Evolutionary conservation across 1,140 invertebrate genomes (phyloP).

Genomic region (Proctacanthus coquilletti): DNA sequence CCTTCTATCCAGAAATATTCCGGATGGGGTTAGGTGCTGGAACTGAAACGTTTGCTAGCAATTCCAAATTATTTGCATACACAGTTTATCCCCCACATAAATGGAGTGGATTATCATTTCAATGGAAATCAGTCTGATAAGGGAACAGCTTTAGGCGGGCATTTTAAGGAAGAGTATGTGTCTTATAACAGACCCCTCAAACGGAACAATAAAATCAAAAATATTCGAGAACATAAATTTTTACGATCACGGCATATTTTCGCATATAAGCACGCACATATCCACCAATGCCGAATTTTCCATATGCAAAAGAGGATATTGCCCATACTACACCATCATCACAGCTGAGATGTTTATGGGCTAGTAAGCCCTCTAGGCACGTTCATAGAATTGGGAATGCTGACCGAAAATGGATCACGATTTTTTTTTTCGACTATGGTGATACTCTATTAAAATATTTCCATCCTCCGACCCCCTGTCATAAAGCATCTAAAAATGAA

Average conservation of each 20-base stretch:
- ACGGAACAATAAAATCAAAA: not conserved
- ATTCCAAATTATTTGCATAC: conserved; percentile 1
- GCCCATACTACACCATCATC: too few species aligned
- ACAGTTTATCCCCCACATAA: not conserved
- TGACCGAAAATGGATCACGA: not conserved
- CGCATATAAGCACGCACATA: not conserved
- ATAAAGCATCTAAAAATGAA: not conserved
- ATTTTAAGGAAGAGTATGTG: not conserved
- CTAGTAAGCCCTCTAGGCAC: not conserved
- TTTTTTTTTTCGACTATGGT: not conserved
- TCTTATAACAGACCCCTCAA: not conserved
- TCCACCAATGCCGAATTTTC: not conserved
- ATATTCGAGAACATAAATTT: not conserved
- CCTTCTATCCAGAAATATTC: too few species aligned
- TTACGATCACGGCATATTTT: not conserved
- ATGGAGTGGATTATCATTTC: not conserved
- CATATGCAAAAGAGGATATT: not conserved
- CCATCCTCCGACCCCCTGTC: not conserved
- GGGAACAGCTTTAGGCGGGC: not conserved
- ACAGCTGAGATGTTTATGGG: not conserved
- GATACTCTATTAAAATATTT: too few species aligned
- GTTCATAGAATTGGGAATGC: not conserved
- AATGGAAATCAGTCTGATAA: not conserved
- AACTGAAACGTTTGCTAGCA: too few species aligned
- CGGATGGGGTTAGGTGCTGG: too few species aligned